Base-by-base conservation (phyloP, 1,140 invertebrate species). In the Drosophila subpulchrella region DNA sequence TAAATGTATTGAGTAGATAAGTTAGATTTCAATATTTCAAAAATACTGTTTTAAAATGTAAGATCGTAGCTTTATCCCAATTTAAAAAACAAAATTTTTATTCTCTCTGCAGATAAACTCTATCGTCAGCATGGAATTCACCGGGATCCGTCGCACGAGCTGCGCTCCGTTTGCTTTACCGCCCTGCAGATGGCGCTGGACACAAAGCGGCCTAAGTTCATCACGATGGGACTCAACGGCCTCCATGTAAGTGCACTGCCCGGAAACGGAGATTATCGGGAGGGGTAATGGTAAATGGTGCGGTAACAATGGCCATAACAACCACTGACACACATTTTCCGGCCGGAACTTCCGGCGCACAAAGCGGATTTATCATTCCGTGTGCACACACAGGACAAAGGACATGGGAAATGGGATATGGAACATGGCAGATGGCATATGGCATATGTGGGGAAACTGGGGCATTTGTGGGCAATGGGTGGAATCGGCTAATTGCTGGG, bases 131-230 rank as follows among this genome's bases (percentile, higher is more conserved):
- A 96, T 91, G 95, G 95, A 73, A 94, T 96, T 66, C 92, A 96
- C 48, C 94, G 96, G 72, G 96, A 96, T 92, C 95, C 97, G 15
- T 96, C 97, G 32, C 95, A 97, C 94, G 96, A 97, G 92, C 88
- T 98, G 61, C 94, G 97, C 88, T 95, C 96, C 59, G 96, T 95
- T 80, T 98, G 97, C 93, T 95, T 98, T 78, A 93, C 95, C 68
- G 95, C 96, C 8, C 93, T 98, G 78, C 97, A 97, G 92, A 93
- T 97, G 78, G 96, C 97, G n/a, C 92, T 98, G 55, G 97, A 98
- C 92, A 97, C 95, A 47, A 97, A 96, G 92, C 94, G 95, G 75
- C 96, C 95, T 82, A 97, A 97, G 93, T 95, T 98, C 62, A 95
- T 97, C 47, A 94, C 95, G 27, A 95, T 96, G 92, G 96, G 96